These are phyloP conservation scores for Aphelinus certus DNA, from an alignment of 1,140 invertebrate genomes.

Conservation along the genomic window DNA sequence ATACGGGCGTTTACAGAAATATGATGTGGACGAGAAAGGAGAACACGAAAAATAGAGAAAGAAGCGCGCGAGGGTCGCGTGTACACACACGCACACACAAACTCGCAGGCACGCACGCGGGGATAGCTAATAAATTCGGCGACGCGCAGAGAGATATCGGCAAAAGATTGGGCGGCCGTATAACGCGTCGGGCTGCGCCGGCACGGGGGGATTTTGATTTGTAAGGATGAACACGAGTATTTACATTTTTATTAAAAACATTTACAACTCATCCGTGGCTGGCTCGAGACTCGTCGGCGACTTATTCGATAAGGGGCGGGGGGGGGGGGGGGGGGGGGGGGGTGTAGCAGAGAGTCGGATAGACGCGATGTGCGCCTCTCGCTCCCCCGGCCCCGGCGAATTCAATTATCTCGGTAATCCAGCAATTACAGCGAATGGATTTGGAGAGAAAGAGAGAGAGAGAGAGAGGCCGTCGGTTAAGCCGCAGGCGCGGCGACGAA, in stretches of 20 bases:
- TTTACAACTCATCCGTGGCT: conserved; percentile 48
- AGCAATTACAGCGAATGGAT: conserved; percentile 53
- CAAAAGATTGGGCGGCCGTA: conserved; percentile 37
- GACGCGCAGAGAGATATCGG: conserved; percentile 41
- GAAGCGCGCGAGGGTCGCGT: no score
- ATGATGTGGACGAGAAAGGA: no score
- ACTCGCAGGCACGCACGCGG: background rate
- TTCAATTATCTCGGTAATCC: conserved; percentile 57
- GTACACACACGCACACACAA: no score
- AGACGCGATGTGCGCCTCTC: background rate
- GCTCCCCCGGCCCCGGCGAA: conserved; percentile 25
- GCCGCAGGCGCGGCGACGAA: background rate
- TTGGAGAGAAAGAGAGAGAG: conserved; percentile 29
- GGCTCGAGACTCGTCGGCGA: conserved; percentile 9
- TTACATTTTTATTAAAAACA: conserved; percentile 58
- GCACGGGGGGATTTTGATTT: no score
- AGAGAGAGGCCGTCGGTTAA: background rate
- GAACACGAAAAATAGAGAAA: no score
- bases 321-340: no score
- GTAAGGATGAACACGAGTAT: conserved; percentile 31
- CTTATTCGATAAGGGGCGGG: background rate
- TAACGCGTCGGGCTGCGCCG: no score
- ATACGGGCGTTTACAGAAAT: no score
- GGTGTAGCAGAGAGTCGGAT: no score
- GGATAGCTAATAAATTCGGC: conserved; percentile 31